Percentiles rank a stretch among this genome's conserved stretches.
Conservation (phyloP, 2,888 invertebrate genomes). For the Xestia c-nigrum region DNA sequence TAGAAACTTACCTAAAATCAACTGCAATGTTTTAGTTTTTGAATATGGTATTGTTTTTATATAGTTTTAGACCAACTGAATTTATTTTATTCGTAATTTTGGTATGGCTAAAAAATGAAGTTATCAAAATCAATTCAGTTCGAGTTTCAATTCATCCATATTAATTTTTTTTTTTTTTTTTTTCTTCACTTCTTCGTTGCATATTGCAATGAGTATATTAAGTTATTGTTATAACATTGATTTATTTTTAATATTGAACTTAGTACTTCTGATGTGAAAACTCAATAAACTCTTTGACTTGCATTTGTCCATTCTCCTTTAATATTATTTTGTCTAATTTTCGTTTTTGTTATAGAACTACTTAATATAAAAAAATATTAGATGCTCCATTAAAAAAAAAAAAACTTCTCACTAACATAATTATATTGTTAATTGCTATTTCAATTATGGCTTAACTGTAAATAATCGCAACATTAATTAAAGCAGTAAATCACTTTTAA, state of each 20-base stretch:
- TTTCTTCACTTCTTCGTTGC: neutral
- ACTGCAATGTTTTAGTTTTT: neutral
- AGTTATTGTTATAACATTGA: neutral
- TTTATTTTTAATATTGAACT: neutral
- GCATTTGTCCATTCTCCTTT: neutral
- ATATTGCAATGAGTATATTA: neutral
- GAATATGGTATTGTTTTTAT: neutral
- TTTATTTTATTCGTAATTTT: slow-evolving; percentile 28
- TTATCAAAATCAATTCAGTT: slow-evolving; percentile 9
- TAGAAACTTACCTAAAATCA: neutral
- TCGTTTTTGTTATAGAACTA: neutral
- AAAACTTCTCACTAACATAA: neutral
- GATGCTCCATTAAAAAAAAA: neutral
- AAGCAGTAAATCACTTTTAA: neutral
- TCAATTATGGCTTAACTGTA: slow-evolving; percentile 1
- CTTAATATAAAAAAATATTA: no score
- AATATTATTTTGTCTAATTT: neutral
- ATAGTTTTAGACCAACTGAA: slow-evolving; percentile 2
- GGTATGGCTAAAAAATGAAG: neutral
- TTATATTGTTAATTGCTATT: neutral
- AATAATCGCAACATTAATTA: neutral
- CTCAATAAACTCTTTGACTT: neutral
- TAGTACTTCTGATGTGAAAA: neutral
- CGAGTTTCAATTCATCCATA: no score
- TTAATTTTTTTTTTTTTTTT: neutral